These are phyloP conservation scores for Varanus salvator DNA, from an alignment of 2,113 vertebrate genomes.

Conservation along the genomic window DNA sequence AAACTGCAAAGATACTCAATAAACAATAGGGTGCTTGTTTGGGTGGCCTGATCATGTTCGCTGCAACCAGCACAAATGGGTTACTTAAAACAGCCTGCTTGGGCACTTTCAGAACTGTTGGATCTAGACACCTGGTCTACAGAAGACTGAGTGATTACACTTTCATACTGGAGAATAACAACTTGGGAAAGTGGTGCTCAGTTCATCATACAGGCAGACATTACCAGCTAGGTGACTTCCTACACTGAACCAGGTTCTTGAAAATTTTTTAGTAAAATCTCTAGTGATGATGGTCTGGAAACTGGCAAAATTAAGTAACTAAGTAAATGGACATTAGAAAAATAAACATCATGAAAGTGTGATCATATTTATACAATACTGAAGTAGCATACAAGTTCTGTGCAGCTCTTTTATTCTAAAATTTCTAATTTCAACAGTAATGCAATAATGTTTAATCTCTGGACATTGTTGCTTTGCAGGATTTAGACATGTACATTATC, in stretches of 20 bases:
- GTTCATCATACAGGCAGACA: neutral
- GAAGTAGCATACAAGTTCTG: neutral
- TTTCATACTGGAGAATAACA: neutral
- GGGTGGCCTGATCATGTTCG: neutral
- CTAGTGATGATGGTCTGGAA: neutral
- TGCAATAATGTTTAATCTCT: neutral
- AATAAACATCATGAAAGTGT: neutral
- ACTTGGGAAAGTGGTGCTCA: neutral
- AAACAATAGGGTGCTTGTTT: neutral
- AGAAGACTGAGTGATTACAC: neutral
- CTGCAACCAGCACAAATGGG: neutral
- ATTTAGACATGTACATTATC: neutral
- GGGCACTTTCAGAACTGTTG: neutral
- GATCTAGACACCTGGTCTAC: neutral
- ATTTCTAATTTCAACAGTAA: neutral
- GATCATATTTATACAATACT: neutral
- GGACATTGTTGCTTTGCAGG: neutral
- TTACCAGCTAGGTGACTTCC: neutral
- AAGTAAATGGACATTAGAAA: neutral
- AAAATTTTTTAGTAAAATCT: neutral
- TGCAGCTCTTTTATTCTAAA: too few relatives aligned
- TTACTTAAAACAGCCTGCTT: neutral
- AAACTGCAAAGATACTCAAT: neutral
- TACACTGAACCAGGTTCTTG: neutral
- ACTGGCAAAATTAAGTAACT: neutral